Evolutionary conservation across 2,888 invertebrate species (phyloP).

Genomic region (Actias luna): DNA sequence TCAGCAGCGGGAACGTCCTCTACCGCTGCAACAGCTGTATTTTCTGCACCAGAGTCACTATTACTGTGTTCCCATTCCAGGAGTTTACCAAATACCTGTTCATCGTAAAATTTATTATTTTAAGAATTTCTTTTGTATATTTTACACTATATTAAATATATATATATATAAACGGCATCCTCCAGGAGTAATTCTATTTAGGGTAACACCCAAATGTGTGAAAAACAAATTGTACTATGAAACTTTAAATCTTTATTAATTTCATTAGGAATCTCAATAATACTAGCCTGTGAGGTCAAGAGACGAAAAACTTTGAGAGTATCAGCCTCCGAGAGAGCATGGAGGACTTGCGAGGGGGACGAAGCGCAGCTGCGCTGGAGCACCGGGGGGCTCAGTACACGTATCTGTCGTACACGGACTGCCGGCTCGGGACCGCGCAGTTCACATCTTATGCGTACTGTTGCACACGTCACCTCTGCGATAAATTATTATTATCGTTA

Average conservation of each 20-base stretch:
- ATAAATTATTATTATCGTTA: no score
- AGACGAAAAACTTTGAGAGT: slow-evolving; percentile 95
- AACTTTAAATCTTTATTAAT: no score
- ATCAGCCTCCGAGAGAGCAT: slow-evolving; percentile 94
- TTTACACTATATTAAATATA: no score
- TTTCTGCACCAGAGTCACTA: slow-evolving; percentile 80
- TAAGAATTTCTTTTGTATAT: no score
- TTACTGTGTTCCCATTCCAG: slow-evolving; percentile 84
- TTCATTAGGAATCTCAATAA: background rate
- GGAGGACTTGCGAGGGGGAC: slow-evolving; percentile 84
- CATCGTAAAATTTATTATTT: background rate
- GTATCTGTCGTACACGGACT: slow-evolving; percentile 92
- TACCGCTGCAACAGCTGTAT: slow-evolving; percentile 43
- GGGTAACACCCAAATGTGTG: no score
- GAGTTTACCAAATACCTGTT: slow-evolving; percentile 93
- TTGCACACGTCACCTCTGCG: slow-evolving; percentile 65
- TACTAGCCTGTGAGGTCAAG: slow-evolving; percentile 90
- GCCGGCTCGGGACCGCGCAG: slow-evolving; percentile 96
- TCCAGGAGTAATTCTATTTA: background rate
- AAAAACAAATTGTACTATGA: no score
- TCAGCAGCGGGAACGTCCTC: slow-evolving; percentile 51
- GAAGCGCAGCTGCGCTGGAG: slow-evolving; percentile 31
- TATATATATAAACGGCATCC: no score
- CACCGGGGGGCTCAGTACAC: slow-evolving; percentile 55
- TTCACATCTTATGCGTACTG: slow-evolving; percentile 87